Base-by-base conservation (phyloP, 1,140 invertebrate genomes). In the Aphelenchoides besseyi region DNA sequence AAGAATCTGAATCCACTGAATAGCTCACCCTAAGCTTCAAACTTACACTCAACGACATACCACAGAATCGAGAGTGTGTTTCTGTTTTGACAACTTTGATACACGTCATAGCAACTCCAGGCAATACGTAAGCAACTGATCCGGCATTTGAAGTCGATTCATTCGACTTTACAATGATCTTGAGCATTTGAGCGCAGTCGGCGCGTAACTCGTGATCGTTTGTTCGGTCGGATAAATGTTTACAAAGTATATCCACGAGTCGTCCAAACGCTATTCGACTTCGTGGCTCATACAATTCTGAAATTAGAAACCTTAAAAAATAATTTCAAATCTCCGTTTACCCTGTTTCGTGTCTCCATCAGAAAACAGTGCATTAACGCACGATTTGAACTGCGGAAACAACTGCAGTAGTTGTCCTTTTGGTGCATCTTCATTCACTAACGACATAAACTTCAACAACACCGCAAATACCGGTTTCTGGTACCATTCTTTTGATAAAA, bases 71-170 rank as follows among this genome's bases (percentile, higher is more conserved):
- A 32, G 32, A 33, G 12, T 16, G 12, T 18, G 63, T 26, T 2
- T 66, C 32, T 16, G 30, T 2, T 0, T 35, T 29, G 26, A 66
- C 30, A 26, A 66, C 1, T 12, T 12, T 12, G 12, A 30, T 1
- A 53, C 63, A 66, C 29, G 30, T 66, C 16, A 16, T 66, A 12
- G 36, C 63, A 29, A 66, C 48, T n/a, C 63, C 63, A 12, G 63
- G 63, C 63, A 66, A 53, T 41, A 66, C 30, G 30, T 23, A 66
- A 2, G 63, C 63, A 29, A 33, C 63, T 18, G 36, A 66, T 3
- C 28, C 16, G 23, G 30, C 12, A 1, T 37, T 18, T 12, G 36
- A 28, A 53, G 26, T 8, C 32, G 5, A 8, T 18, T 59, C 32
- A 26, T 53, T 37, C 9, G 63, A 37, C 12, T 66, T 33, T 12